Percentiles rank a stretch among this genome's conserved stretches.
These are phyloP conservation scores for Machimus rusticus DNA, from an alignment of 2,888 invertebrate species.

Conservation along the genomic window DNA sequence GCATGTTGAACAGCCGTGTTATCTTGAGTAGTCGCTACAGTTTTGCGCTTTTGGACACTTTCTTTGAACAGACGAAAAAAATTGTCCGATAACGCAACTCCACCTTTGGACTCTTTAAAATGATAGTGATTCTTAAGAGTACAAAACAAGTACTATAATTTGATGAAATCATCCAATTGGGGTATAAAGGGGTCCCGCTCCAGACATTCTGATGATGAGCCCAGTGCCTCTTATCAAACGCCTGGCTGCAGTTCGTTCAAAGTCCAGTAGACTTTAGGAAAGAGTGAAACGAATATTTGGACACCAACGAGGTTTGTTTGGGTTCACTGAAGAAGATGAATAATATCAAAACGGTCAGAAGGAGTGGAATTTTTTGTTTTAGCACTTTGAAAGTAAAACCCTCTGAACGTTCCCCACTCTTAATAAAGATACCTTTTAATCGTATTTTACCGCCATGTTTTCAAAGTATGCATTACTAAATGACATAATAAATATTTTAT, in stretches of 20 bases:
- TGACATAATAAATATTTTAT: too few species aligned
- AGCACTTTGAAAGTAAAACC: too few species aligned
- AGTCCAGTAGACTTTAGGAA: background rate
- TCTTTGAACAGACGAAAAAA: conserved; percentile 12
- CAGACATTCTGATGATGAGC: background rate
- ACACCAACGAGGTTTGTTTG: background rate
- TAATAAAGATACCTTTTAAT: background rate
- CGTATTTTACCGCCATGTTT: background rate
- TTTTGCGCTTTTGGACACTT: conserved; percentile 31
- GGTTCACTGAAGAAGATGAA: background rate
- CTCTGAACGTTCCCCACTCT: too few species aligned
- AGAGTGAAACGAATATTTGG: background rate
- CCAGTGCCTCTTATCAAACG: background rate
- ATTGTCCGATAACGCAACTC: background rate
- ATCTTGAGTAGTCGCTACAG: conserved; percentile 15
- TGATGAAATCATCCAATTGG: background rate
- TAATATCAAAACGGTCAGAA: background rate
- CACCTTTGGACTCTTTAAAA: conserved; percentile 3
- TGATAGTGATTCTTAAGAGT: background rate
- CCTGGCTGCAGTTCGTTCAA: background rate
- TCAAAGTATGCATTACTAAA: background rate
- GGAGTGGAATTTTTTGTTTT: background rate
- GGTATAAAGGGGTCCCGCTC: background rate
- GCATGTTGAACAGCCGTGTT: background rate
- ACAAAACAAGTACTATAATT: background rate